A percentile compares a stretch with the other conserved stretches of the same genome.
These are phyloP conservation scores for Amphimallon solstitiale DNA, from an alignment of 2,888 invertebrate species.

Conservation along the genomic window DNA sequence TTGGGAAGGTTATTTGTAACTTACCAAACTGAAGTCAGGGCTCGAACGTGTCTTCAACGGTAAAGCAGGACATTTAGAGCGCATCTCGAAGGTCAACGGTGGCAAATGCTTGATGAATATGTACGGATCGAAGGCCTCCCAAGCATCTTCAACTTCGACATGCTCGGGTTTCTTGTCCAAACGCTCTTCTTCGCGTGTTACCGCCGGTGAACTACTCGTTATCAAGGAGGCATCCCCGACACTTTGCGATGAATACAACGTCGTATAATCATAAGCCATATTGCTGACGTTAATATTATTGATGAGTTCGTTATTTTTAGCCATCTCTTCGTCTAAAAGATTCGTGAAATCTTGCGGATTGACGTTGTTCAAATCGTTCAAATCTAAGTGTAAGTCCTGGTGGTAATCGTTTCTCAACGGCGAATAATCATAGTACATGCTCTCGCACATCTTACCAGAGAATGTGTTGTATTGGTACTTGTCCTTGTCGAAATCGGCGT, in stretches of 20 bases:
- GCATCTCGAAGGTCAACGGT: constrained; percentile 80
- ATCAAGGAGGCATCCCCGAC: constrained; percentile 51
- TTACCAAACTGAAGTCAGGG: constrained; percentile 91
- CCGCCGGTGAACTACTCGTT: constrained; percentile 51
- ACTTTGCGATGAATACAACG: constrained; percentile 46
- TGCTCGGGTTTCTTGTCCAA: constrained; percentile 60
- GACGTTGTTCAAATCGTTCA: constrained; percentile 59
- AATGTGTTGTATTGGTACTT: constrained; percentile 53
- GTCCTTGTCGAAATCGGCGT: constrained; percentile 53
- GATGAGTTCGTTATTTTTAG: constrained; percentile 58
- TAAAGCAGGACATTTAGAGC: constrained; percentile 80
- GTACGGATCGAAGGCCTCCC: constrained; percentile 89
- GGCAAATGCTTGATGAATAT: constrained; percentile 92
- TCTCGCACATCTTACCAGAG: constrained; percentile 59
- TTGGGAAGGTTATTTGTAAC: constrained; percentile 56
- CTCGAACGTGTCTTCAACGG: constrained; percentile 92
- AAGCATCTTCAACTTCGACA: constrained; percentile 67
- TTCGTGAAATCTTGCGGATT: constrained; percentile 66
- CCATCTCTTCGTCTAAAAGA: constrained; percentile 66
- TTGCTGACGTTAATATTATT: constrained; percentile 50
- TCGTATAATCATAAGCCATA: constrained; percentile 55
- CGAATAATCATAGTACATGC: constrained; percentile 61
- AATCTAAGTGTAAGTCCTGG: constrained; percentile 59
- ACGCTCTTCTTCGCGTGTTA: constrained; percentile 52
- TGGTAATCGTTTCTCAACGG: constrained; percentile 59